Evolutionary conservation across 1,140 invertebrate genomes (phyloP), one percentile per base, ranked within the genome.

Genomic region (Lepidurus arcticus): DNA sequence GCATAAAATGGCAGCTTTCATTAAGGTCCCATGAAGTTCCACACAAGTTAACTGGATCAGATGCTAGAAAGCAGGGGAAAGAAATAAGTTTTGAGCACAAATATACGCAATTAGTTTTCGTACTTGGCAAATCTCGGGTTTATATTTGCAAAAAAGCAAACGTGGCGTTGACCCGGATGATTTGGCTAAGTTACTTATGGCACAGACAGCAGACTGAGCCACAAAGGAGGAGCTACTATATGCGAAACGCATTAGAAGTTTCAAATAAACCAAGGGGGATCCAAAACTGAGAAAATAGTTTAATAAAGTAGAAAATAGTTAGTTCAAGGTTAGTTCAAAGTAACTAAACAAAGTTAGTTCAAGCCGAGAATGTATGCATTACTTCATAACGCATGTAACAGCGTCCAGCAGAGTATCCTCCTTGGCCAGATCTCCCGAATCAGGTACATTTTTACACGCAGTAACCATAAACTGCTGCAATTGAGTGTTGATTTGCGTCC

Each of bases 81-180:
- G 1, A 65, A n/a, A 11, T 65, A 65, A 65, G 53, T 8, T 65
- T 65, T 21, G 21, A 65, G 21, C 21, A 7, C 21, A 65, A 65
- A 65, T 16, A 21, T 13, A 65, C 3, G 8, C 53, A 65, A 10
- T 11, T 21, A 65, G 13, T 65, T 47, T 11, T 6, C 8, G 4
- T 65, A 65, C 53, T 65, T 65, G 53, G 53, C 53, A 65, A 21
- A 65, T 65, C 21, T 65, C 53, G 53, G 53, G 53, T 4, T 65
- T 65, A 21, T 65, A 65, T 16, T 65, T 65, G 21, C 13, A n/a
- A 16, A 65, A 65, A 0, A 65, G 13, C n/a, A 65, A 1, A 16
- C 13, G 53, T 16, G 53, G 53, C 6, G 53, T 65, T 16, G n/a
- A 16, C 21, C 53, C 53, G 21, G 16, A n/a, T 8, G 13, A 10